A percentile compares a stretch with the other conserved stretches of the same genome.
Evolutionary conservation across 2,888 invertebrate species (phyloP).

Genomic region (Gerris lacustris): DNA sequence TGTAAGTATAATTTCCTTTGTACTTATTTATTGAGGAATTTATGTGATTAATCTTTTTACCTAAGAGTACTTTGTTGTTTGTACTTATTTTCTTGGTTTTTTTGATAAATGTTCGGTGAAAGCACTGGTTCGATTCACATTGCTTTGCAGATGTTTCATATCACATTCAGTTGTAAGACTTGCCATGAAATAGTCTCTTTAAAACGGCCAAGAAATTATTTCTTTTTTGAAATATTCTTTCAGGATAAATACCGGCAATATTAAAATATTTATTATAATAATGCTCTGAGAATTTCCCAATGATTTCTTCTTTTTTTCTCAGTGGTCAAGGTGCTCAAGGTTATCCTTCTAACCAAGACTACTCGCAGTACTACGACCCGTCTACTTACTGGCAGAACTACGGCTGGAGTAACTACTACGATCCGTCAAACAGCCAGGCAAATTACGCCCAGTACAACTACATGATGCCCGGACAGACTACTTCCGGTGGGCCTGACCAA

Average conservation of each 20-base stretch:
- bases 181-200: too few species aligned
- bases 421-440: constrained; percentile 23
- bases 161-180: too few species aligned
- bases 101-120: background rate
- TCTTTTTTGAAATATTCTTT: too few species aligned
- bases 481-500: background rate
- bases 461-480: constrained; percentile 5
- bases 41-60: too few species aligned
- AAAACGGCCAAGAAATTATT: too few species aligned
- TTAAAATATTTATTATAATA: too few species aligned
- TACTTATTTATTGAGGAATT: constrained; percentile 18
- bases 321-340: background rate
- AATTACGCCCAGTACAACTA: background rate
- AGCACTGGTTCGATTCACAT: too few species aligned
- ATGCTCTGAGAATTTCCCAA: too few species aligned
- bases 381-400: constrained; percentile 80
- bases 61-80: too few species aligned
- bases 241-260: too few species aligned
- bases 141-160: too few species aligned
- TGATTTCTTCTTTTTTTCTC: too few species aligned
- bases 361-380: constrained; percentile 70
- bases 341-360: constrained; percentile 40
- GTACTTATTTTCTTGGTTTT: background rate
- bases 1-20: constrained; percentile 15
- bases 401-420: constrained; percentile 60